These are phyloP conservation scores for Melanargia galathea DNA, from an alignment of 2,888 invertebrate genomes.

Conservation along the genomic window DNA sequence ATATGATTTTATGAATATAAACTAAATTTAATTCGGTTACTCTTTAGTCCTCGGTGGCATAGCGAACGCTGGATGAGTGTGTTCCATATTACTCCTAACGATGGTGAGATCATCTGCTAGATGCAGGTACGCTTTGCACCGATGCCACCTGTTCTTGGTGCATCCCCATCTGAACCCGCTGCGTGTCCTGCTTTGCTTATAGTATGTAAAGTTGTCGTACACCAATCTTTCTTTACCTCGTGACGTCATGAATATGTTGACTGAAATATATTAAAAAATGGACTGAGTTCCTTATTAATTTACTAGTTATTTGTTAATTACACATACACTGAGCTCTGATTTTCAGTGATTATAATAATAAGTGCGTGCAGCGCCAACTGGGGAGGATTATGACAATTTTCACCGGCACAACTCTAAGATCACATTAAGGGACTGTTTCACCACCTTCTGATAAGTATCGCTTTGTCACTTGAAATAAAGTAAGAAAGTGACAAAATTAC, in stretches of 20 bases:
- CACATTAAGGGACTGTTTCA: too few species aligned
- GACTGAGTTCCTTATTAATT: slow-evolving; percentile 8
- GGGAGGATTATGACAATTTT: too few species aligned
- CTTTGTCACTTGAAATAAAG: too few species aligned
- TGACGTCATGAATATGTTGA: slow-evolving; percentile 77
- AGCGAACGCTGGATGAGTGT: slow-evolving; percentile 66
- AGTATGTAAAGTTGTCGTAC: slow-evolving; percentile 70
- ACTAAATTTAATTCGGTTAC: slow-evolving; percentile 5
- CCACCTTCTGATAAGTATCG: too few species aligned
- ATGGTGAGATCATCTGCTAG: slow-evolving; percentile 72
- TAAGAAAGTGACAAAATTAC: too few species aligned
- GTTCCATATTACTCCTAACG: slow-evolving; percentile 70
- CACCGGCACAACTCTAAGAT: too few species aligned
- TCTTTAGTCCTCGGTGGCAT: slow-evolving; percentile 41
- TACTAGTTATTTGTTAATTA: not conserved
- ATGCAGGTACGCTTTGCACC: slow-evolving; percentile 71
- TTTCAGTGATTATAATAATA: not conserved
- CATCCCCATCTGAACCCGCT: slow-evolving; percentile 76
- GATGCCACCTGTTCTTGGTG: slow-evolving; percentile 76
- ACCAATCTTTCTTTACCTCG: slow-evolving; percentile 73
- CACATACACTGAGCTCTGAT: not conserved
- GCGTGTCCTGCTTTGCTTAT: slow-evolving; percentile 71
- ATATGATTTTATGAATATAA: too few species aligned
- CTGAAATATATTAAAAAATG: slow-evolving; percentile 56
- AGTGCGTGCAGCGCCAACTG: too few species aligned